Evolutionary conservation across 2,888 invertebrate species (phyloP), one percentile per base, ranked within the genome.

Genomic region (Cyclophora albipunctata): DNA sequence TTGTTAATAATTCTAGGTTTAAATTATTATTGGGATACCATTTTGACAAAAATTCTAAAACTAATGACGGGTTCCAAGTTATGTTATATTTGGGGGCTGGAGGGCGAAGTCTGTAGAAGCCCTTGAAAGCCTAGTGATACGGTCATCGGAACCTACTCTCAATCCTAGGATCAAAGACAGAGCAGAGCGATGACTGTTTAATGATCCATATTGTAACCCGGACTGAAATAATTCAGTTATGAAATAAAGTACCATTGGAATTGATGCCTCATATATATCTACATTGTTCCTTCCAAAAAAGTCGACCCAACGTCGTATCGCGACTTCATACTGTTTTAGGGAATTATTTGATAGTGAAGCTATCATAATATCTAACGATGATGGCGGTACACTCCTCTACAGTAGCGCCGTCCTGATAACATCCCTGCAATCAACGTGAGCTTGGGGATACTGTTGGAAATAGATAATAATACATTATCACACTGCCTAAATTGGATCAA

Each of bases 341-440:
- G 58, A 48, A 46, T 52, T 59, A 3, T 48, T 35, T 7, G 54
- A 47, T 4, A 58, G 45, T 0, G 58, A 60, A 1, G 55, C 48
- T n/a, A 57, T 35, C 53, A 58, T 60, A 20, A 7, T 46, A 40
- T 46, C 40, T 40, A 46, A 7, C 33, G 46, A 6, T 5, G 46
- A 40, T 3, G 40, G 33, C 33, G 46, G 46, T 33, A 46, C 20
- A 5, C 46, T 40, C 33, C 40, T 37, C 33, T 5, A n/a, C 20
- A 33, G 7, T 33, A 46, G 40, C 20, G 46, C 46, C 40, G n/a
- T 6, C 46, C 46, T 40, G 41, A 60, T 34, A 62, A 58, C 5
- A 45, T 45, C 7, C 52, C 60, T n/a, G 55, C 58, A 40, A 45
- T 53, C 59, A 63, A 52, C 47, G 55, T 57, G 52, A 61, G 34